Evolutionary conservation across 1,140 invertebrate genomes (phyloP).

Genomic region (Lycorma delicatula): DNA sequence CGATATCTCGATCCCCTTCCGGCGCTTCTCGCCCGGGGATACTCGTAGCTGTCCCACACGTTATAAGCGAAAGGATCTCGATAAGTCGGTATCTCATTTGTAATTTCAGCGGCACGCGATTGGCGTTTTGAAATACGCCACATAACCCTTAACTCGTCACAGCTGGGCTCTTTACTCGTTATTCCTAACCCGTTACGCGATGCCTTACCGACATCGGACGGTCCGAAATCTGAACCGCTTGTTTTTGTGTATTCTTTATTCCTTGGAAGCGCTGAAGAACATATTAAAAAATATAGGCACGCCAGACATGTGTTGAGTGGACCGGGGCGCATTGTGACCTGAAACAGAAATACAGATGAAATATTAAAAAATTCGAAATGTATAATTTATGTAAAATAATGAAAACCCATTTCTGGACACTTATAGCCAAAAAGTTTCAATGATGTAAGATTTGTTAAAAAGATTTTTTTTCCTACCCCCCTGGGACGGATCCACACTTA

Average conservation of each 20-base stretch:
- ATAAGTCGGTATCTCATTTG: conserved; percentile 72
- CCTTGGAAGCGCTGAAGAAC: conserved; percentile 15
- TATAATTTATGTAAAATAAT: too few relatives aligned
- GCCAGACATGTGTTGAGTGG: conserved; percentile 19
- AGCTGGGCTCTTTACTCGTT: conserved; percentile 60
- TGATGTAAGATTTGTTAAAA: too few relatives aligned
- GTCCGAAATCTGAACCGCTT: conserved; percentile 2
- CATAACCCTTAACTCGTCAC: conserved; percentile 80
- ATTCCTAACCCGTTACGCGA: not conserved
- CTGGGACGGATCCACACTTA: too few relatives aligned
- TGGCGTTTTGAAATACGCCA: conserved; percentile 85
- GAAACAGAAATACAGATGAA: too few relatives aligned
- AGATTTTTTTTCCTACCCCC: too few relatives aligned
- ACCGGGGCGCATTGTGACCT: conserved; percentile 15
- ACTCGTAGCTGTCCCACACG: conserved; percentile 51
- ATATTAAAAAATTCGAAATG: too few relatives aligned
- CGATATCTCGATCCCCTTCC: conserved; percentile 30
- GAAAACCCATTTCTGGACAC: too few relatives aligned
- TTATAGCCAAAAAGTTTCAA: too few relatives aligned
- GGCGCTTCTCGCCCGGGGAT: conserved; percentile 17
- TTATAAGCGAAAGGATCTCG: conserved; percentile 71
- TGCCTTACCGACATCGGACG: not conserved
- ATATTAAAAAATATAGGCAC: conserved; percentile 17
- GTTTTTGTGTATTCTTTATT: conserved; percentile 14
- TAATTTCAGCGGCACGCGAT: conserved; percentile 73